Evolutionary conservation across 2,797 vertebrate genomes (phyloP).

Genomic region (Chrysocyon brachyurus): DNA sequence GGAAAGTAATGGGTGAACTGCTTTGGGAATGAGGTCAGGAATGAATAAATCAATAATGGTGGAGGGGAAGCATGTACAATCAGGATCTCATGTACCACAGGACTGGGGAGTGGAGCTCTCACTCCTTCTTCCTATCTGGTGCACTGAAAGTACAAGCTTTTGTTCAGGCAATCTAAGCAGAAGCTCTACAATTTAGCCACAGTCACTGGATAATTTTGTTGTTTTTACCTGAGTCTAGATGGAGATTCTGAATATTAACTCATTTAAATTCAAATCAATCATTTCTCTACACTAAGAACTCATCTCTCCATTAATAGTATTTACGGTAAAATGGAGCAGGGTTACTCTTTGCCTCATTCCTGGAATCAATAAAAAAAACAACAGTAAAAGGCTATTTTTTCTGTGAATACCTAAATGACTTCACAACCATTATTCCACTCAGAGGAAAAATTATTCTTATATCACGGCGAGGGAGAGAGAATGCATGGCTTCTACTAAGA

Average conservation of each 20-base stretch:
- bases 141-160: slow-evolving; percentile 42
- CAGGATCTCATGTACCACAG: neutral
- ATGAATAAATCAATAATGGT: neutral
- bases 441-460: slow-evolving; percentile 66
- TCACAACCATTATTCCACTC: slow-evolving; percentile 68
- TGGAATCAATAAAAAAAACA: slow-evolving; percentile 80
- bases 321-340: slow-evolving; percentile 82
- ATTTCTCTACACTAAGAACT: slow-evolving; percentile 77
- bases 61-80: neutral
- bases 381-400: slow-evolving; percentile 54
- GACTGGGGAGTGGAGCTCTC: neutral
- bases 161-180: slow-evolving; percentile 60
- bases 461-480: slow-evolving; percentile 25
- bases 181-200: slow-evolving; percentile 75
- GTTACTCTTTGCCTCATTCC: slow-evolving; percentile 68
- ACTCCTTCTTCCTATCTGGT: neutral
- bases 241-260: slow-evolving; percentile 82
- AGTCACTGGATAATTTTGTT: slow-evolving; percentile 72
- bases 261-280: slow-evolving; percentile 86
- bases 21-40: slow-evolving; percentile 32
- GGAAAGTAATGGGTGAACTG: neutral
- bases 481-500: slow-evolving; percentile 68
- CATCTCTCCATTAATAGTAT: slow-evolving; percentile 78
- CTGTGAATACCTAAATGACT: slow-evolving; percentile 76
- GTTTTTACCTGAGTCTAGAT: slow-evolving; percentile 79